Base-by-base conservation (phyloP, 2,888 invertebrate species). In the Malthinus flaveolus region DNA sequence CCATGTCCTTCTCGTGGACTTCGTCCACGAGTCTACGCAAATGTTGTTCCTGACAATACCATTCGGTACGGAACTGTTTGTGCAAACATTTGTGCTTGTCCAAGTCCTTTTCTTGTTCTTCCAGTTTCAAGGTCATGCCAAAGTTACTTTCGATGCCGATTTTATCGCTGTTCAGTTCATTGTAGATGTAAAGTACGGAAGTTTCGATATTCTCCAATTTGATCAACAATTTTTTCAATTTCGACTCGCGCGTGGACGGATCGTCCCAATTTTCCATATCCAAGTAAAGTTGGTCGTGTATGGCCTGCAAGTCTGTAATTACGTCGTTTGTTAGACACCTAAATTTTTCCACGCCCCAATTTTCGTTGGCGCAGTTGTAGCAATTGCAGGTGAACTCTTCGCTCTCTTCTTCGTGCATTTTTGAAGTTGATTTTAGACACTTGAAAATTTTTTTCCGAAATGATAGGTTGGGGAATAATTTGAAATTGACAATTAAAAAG, bases 41-140 rank as follows among this genome's bases (percentile, higher is more conserved):
- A 32, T 60, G 60, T 15, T 45, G 34, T 1, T 56, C 47, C 46
- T 60, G 60, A 11, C 48, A 49, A n/a, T 60, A 49, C 60, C 60
- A 60, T 42, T 60, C 60, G 12, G 33, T 56, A 0, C 49, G 35
- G 6, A 60, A 4, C 8, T 31, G 36, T 4, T 31, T 12, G 13
- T 56, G 60, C 35, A 51, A 56, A 31, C 23, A 3, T 6, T 49
- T 48, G 7, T 37, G 1, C 0, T 1, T 12, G 8, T 7, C 37
- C 12, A 37, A 37, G 15, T 37, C 37, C 15, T 37, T 13, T 8
- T 12, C 37, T 12, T 13, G 15, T 13, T 12, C 0, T 12, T 37
- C 37, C 9, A 37, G 12, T 12, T 37, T 12, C 8, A 37, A 12
- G 8, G 37, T 9, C 9, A 37, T 37, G n/a, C 37, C 37, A 37